These are phyloP conservation scores for Dynastes tityus DNA, from an alignment of 2,888 invertebrate species.

Conservation along the genomic window DNA sequence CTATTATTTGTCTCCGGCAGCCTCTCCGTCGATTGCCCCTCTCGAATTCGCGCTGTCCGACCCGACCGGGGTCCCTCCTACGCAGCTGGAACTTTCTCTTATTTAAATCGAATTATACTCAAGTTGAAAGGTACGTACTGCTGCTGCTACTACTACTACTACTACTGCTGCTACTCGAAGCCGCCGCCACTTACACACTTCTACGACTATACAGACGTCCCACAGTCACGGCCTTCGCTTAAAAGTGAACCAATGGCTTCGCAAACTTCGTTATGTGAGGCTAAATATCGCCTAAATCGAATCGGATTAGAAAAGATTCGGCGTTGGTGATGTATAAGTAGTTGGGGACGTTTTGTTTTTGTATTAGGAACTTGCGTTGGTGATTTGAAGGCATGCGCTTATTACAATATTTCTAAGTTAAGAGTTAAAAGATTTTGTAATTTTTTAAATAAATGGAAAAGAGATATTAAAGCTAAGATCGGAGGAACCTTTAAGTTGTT, in stretches of 20 bases:
- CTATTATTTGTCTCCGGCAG: conserved; percentile 65
- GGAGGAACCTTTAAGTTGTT: too few relatives aligned
- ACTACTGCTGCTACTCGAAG: background rate
- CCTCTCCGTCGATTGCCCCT: conserved; percentile 63
- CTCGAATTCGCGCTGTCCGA: conserved; percentile 52
- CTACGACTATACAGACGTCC: conserved; percentile 21
- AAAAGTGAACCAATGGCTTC: conserved; percentile 57
- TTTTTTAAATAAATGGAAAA: too few relatives aligned
- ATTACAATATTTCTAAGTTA: too few relatives aligned
- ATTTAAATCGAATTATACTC: conserved; percentile 71
- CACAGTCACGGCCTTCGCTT: conserved; percentile 49
- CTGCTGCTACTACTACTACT: conserved; percentile 1
- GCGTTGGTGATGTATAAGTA: background rate
- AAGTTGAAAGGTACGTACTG: conserved; percentile 65
- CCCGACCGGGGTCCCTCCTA: conserved; percentile 47
- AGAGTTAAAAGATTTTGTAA: too few relatives aligned
- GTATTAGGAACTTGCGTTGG: background rate
- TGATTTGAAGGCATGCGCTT: background rate
- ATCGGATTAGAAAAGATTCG: conserved; percentile 40
- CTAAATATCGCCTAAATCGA: conserved; percentile 55
- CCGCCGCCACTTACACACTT: conserved; percentile 3
- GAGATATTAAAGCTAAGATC: too few relatives aligned
- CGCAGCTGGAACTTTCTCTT: conserved; percentile 68
- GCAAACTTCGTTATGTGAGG: conserved; percentile 55
- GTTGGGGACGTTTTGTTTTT: conserved; percentile 1